These are phyloP conservation scores for Triops longicaudatus DNA, from an alignment of 1,140 invertebrate species.

Conservation along the genomic window DNA sequence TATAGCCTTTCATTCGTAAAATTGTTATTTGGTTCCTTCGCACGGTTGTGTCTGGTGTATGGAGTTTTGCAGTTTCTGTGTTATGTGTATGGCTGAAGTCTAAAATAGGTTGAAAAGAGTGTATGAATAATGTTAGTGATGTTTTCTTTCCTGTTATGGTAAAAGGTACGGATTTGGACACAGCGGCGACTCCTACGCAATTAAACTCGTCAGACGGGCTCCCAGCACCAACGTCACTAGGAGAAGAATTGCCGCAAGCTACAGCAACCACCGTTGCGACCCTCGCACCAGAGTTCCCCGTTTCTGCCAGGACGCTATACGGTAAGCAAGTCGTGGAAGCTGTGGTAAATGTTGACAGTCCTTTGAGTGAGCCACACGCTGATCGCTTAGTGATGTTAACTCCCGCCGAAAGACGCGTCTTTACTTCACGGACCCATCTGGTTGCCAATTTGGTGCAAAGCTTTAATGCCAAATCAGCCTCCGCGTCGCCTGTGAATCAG, in stretches of 20 bases:
- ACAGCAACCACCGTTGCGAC: background rate
- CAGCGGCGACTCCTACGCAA: background rate
- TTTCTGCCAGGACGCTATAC: background rate
- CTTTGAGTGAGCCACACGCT: background rate
- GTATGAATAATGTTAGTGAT: background rate
- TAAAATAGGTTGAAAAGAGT: background rate
- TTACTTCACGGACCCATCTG: background rate
- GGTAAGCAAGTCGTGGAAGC: background rate
- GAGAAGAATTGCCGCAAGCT: background rate
- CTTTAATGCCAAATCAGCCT: background rate
- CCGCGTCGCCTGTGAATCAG: background rate
- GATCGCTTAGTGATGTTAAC: background rate
- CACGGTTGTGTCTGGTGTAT: too few relatives aligned
- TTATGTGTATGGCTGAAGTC: too few relatives aligned
- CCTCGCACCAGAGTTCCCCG: background rate
- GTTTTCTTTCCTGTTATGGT: background rate
- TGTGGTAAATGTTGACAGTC: background rate
- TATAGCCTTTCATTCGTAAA: too few relatives aligned
- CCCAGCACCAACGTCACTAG: background rate
- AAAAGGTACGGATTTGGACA: conserved; percentile 2
- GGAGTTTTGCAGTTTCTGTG: too few relatives aligned
- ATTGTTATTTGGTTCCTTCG: too few relatives aligned
- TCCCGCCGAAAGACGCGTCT: background rate
- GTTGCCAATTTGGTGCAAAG: background rate
- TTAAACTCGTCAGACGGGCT: background rate